These are phyloP conservation scores for Trisateles emortualis DNA, from an alignment of 2,888 invertebrate species.

Conservation along the genomic window DNA sequence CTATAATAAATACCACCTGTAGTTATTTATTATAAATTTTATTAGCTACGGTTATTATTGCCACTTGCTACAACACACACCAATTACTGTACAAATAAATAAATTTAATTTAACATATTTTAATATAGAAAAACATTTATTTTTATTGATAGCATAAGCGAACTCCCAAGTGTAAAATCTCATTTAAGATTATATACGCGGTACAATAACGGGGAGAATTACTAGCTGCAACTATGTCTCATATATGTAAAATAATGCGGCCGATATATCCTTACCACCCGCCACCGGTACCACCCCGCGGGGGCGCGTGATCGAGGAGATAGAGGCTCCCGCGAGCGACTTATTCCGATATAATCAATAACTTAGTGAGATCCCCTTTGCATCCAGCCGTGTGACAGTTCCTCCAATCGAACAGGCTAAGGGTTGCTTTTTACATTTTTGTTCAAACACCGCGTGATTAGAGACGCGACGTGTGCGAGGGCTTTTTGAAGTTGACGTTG, in stretches of 20 bases:
- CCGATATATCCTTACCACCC: constrained; percentile 81
- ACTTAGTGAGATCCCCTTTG: constrained; percentile 87
- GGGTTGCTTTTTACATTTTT: constrained; percentile 77
- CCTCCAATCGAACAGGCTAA: constrained; percentile 77
- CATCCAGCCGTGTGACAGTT: constrained; percentile 86
- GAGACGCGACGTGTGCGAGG: constrained; percentile 65
- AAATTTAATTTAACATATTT: constrained; percentile 12
- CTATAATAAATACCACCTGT: neutral
- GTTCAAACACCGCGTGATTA: constrained; percentile 85
- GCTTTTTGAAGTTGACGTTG: constrained; percentile 79
- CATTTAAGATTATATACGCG: constrained; percentile 43
- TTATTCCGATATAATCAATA: constrained; percentile 88
- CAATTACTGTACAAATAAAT: constrained; percentile 18
- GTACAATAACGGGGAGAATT: constrained; percentile 64
- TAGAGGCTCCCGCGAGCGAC: constrained; percentile 75
- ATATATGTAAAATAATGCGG: constrained; percentile 87
- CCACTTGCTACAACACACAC: neutral
- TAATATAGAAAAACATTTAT: constrained; percentile 8
- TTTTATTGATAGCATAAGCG: constrained; percentile 6
- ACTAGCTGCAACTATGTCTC: constrained; percentile 83
- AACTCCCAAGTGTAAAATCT: constrained; percentile 34
- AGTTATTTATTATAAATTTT: constrained; percentile 14
- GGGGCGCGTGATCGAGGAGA: constrained; percentile 58
- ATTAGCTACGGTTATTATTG: constrained; percentile 11
- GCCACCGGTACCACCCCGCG: constrained; percentile 36